phyloP scores from a whole-genome alignment of 2,888 invertebrate species.

The Amblyjoppa fuscipennis region DNA sequence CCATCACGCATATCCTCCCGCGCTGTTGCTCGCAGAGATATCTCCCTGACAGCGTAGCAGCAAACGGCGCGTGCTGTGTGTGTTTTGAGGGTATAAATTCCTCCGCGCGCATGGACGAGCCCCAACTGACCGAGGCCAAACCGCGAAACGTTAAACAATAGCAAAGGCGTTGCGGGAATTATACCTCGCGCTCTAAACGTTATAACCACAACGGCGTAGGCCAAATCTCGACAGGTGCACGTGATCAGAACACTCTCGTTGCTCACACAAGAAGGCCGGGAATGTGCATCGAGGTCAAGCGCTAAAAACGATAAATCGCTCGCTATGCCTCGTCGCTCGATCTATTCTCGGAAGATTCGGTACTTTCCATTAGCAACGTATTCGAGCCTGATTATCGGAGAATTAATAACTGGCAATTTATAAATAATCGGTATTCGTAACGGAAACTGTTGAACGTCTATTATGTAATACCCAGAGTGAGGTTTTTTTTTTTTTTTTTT shows the following conservation, averaged over 20 bases:
- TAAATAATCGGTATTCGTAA: neutral
- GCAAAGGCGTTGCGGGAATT: slow-evolving; percentile 44
- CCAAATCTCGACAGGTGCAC: slow-evolving; percentile 55
- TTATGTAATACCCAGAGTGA: neutral
- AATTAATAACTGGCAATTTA: neutral
- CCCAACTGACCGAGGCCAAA: slow-evolving; percentile 53
- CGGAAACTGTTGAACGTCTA: neutral
- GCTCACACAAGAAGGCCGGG: slow-evolving; percentile 7
- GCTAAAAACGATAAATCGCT: slow-evolving; percentile 15
- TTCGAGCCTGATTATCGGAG: neutral
- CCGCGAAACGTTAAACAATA: slow-evolving; percentile 60
- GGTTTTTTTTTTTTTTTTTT: neutral
- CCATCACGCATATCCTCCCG: slow-evolving; percentile 8
- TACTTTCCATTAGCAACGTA: neutral
- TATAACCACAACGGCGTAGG: neutral
- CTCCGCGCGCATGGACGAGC: slow-evolving; percentile 52
- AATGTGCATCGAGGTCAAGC: slow-evolving; percentile 33
- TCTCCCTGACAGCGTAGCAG: slow-evolving; percentile 40
- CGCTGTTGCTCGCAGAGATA: slow-evolving; percentile 22
- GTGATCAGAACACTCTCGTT: slow-evolving; percentile 36
- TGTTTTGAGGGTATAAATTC: slow-evolving; percentile 51
- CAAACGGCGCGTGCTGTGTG: slow-evolving; percentile 32
- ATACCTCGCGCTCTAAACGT: slow-evolving; percentile 27
- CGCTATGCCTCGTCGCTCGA: neutral
- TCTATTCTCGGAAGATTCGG: slow-evolving; percentile 24